A percentile compares a stretch with the other conserved stretches of the same genome.
Conservation (phyloP, 2,113 vertebrate genomes). For the Sakesphorus luctuosus region DNA sequence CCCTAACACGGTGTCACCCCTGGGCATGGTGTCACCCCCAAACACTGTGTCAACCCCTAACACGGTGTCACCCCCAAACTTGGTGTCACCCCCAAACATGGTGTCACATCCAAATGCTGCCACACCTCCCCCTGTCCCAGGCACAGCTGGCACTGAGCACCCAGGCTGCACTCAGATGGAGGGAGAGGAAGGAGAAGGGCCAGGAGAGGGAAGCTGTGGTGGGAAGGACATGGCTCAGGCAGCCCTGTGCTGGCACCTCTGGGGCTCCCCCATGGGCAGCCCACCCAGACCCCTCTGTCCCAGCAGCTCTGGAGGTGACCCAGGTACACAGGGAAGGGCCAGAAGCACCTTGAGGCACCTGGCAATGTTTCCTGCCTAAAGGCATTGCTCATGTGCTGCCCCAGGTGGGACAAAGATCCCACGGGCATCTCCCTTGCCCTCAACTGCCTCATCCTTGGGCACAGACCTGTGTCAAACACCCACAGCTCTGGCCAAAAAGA, state of each 20-base stretch:
- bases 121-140: accelerated
- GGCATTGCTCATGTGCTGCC: accelerated
- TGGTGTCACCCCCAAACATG: accelerated
- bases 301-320: neutral
- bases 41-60: accelerated
- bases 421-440: neutral
- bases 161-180: accelerated
- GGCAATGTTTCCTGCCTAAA: neutral
- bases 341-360: neutral
- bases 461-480: neutral
- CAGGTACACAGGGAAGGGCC: neutral
- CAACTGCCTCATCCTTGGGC: neutral
- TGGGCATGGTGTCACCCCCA: no score
- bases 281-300: neutral
- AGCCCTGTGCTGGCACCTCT: accelerated
- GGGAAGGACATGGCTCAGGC: neutral
- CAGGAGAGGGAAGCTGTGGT: neutral
- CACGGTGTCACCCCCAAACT: neutral
- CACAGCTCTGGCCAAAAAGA: neutral
- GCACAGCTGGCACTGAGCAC: neutral
- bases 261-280: neutral
- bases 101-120: accelerated
- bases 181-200: neutral
- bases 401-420: accelerated
- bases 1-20: no score